Base-by-base conservation (phyloP, 2,888 invertebrate species). In the Sturmia bella region DNA sequence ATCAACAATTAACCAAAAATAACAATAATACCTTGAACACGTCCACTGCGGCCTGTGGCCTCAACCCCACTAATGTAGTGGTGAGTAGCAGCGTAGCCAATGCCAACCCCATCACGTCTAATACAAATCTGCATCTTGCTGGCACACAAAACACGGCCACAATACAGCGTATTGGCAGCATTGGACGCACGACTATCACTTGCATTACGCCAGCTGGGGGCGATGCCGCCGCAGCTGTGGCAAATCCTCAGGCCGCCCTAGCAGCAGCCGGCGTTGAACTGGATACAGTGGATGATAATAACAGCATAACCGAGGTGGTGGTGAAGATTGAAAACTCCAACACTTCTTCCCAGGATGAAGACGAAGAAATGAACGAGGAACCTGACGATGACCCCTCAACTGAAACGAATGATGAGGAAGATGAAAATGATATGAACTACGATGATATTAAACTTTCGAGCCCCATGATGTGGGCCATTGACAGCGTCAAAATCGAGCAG, bases 381-480 rank as follows among this genome's bases (percentile, higher is more conserved):
- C 87, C 86, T 2, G 89, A 78, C n/a, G 84, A 83, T 12, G 87
- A 85, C 45, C 86, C 86, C 82, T 87, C 86, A 82, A 88, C 87
- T 0, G 87, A 88, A n/a, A 87, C 86, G 1, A 89, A 87, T 52
- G 84, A 84, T 39, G 84, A 85, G 1, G 84, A 85, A 12, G 85
- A 86, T 1, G 89, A 89, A 57, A 66, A 59, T 15, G 79, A 80
- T 21, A 72, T 63, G 15, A 90, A 89, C 80, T 91, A 91, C 79
- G 91, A 91, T 85, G 82, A 91, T 37, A 82, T 82, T 78, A 91
- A 91, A 81, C 81, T 91, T 68, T 90, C 90, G 37, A 91, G 91
- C 77, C 91, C 91, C 2, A 84, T 91, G 85, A 91, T 91, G 15
- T 91, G 91, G 91, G 90, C 90, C 13, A 90, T 90, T 59, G 90